Conservation (phyloP, 2,797 vertebrate species). For the Fundulus diaphanus region DNA sequence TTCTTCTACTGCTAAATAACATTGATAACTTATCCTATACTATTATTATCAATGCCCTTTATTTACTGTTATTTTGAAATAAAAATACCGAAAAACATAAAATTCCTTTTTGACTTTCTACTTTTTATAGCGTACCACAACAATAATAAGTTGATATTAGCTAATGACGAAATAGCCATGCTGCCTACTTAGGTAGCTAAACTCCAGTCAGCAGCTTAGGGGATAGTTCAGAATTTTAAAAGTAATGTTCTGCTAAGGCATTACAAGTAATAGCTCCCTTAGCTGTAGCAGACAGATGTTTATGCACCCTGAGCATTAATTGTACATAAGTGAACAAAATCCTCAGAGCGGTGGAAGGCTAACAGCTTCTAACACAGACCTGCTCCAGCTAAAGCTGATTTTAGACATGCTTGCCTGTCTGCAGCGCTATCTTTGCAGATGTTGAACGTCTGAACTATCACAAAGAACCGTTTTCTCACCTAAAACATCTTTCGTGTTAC, state of each 20-base stretch:
- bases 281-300: neutral
- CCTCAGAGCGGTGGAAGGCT: neutral
- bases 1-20: neutral
- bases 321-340: neutral
- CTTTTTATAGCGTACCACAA: neutral
- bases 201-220: neutral
- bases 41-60: too few species aligned
- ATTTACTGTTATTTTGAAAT: neutral
- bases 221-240: neutral
- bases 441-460: neutral
- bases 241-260: neutral
- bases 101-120: neutral
- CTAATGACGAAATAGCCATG: neutral
- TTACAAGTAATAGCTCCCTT: neutral
- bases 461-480: neutral
- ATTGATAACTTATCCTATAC: too few species aligned
- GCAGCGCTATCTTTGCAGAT: neutral
- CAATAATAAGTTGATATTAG: neutral
- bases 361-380: neutral
- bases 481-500: too few species aligned
- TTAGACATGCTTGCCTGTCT: neutral
- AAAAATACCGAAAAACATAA: too few species aligned
- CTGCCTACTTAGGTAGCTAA: neutral
- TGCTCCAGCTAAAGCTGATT: neutral
- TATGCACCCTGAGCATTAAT: neutral